These are phyloP conservation scores for Schmidtea mediterranea DNA, from an alignment of 1,140 invertebrate species.

Conservation along the genomic window DNA sequence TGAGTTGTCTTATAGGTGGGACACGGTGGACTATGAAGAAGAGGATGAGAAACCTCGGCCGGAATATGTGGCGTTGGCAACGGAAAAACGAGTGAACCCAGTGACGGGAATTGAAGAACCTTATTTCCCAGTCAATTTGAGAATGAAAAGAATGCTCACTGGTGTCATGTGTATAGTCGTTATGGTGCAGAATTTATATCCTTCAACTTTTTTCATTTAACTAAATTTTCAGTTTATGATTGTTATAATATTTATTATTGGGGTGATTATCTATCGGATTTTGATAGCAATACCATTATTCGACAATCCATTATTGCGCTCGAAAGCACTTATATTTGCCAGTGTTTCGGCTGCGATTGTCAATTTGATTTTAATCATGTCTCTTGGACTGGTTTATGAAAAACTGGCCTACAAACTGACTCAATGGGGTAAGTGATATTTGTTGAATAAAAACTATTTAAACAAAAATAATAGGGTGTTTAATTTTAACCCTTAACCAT, in stretches of 20 bases:
- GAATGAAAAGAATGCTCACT: neutral
- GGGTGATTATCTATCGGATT: slow-evolving; percentile 44
- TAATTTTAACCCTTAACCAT: too few relatives aligned
- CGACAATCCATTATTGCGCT: slow-evolving; percentile 33
- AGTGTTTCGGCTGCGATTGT: slow-evolving; percentile 42
- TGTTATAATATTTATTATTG: slow-evolving; percentile 44
- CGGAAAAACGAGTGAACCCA: slow-evolving; percentile 5
- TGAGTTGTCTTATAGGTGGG: slow-evolving; percentile 26
- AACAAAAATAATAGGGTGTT: too few relatives aligned
- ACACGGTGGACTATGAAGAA: slow-evolving; percentile 26
- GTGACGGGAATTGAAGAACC: slow-evolving; percentile 25
- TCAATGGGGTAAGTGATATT: slow-evolving; percentile 43
- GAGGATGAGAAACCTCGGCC: slow-evolving; percentile 14
- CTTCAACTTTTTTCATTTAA: too few relatives aligned
- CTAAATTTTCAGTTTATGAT: slow-evolving; percentile 35
- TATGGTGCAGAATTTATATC: too few relatives aligned
- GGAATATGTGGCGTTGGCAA: slow-evolving; percentile 7
- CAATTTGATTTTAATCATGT: slow-evolving; percentile 40
- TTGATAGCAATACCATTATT: slow-evolving; percentile 35
- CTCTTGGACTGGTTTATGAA: slow-evolving; percentile 45
- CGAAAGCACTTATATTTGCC: slow-evolving; percentile 37
- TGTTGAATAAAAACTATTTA: too few relatives aligned
- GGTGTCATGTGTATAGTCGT: neutral
- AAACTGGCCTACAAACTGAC: slow-evolving; percentile 65
- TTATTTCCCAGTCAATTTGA: slow-evolving; percentile 21